Percentiles rank a stretch among this genome's conserved stretches.
phyloP scores from a whole-genome alignment of 2,113 vertebrate species.

The Hemiscyllium ocellatum region DNA sequence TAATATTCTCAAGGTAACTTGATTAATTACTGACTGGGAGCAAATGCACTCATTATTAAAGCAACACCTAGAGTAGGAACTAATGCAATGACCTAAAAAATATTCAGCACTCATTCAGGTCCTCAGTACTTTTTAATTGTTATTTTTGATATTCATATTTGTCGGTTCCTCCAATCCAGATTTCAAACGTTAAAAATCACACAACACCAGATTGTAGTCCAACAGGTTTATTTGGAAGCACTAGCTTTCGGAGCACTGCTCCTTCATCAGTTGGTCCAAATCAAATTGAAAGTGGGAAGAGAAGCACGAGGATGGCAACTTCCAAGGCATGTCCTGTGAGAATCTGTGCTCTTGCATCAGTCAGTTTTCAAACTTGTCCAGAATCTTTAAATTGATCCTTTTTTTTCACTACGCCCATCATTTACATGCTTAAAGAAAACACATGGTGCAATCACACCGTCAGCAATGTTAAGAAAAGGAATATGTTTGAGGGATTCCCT shows the following conservation, averaged over 20 bases:
- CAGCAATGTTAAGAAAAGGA: conserved; percentile 3
- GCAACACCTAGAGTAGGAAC: not conserved
- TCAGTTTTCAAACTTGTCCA: not conserved
- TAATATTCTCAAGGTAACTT: not conserved
- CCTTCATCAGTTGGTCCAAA: too few species aligned
- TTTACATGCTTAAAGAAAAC: not conserved
- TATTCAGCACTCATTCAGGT: not conserved
- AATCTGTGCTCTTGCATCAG: not conserved
- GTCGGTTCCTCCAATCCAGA: not conserved
- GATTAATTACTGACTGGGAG: not conserved
- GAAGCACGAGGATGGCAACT: not conserved
- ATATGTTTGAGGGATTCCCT: not conserved
- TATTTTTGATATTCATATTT: not conserved
- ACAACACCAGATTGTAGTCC: too few species aligned
- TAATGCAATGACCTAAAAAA: not conserved
- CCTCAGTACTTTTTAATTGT: not conserved
- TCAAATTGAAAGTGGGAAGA: not conserved
- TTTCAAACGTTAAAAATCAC: too few species aligned
- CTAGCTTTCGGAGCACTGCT: too few species aligned
- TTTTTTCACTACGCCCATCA: not conserved
- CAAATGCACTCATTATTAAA: not conserved
- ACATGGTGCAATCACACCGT: not conserved
- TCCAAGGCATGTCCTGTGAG: not conserved
- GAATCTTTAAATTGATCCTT: not conserved
- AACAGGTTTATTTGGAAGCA: too few species aligned